Base-by-base conservation (phyloP, 2,797 vertebrate species). In the Xenopus petersii region DNA sequence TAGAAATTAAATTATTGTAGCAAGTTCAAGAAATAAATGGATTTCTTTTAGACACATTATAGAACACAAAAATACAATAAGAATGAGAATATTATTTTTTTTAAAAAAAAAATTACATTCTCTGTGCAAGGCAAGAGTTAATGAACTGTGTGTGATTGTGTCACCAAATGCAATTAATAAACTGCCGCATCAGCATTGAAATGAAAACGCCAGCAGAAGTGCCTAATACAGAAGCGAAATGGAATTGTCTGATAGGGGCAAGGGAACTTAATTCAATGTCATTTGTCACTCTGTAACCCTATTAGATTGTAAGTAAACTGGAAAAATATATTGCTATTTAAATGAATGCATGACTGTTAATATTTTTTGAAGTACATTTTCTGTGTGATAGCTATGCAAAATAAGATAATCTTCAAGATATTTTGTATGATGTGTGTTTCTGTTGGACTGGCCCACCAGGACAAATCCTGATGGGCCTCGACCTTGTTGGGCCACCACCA, bases 281-380 rank as follows among this genome's bases (percentile, higher is more conserved):
- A 70, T 78, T 70, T 70, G 54, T 78, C 75, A 74, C 55, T 16
- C n/a, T 54, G 51, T 65, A 78, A 33, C 70, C 13, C 4, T n/a
- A 21, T 51, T 78, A 64, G 64, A 66, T 62, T 49, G 42, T 58
- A 36, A 60, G 33, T 56, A 79, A 58, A 36, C 65, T 33, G 49
- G 7, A 56, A 24, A 16, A 16, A 3, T 9, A 42, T 6, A 42
- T 42, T 42, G 36, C 36, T 42, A 42, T 42, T 42, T 6, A 42
- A 42, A 42, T 42, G 3, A 42, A 42, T 42, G 36, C 36, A 42
- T 42, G 36, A 42, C 36, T 42, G 8, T 42, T 42, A 3, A 42
- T 6, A 6, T 42, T 42, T 42, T 7, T 5, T 6, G 36, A 42
- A 42, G 36, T 42, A 42, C 36, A 6, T 42, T 42, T 6, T 42